Percentiles rank a stretch among this genome's conserved stretches.
Conservation (phyloP, 2,888 invertebrate species). For the Pristionchus japonicus region DNA sequence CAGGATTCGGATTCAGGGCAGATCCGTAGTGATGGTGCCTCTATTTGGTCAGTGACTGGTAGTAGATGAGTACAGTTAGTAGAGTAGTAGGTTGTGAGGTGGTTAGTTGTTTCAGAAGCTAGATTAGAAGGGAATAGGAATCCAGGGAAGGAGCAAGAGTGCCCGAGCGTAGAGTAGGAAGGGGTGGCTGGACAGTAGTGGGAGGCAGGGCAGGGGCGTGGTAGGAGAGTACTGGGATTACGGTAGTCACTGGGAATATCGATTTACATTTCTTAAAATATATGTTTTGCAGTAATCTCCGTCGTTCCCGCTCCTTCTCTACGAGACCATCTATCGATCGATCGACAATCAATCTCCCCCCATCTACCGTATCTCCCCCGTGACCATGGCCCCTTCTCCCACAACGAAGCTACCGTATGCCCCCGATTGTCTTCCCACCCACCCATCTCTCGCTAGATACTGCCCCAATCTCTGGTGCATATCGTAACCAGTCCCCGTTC, state of each 20-base stretch:
- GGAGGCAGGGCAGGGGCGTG: not conserved
- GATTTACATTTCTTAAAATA: too few species aligned
- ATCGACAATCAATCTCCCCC: slow-evolving; percentile 17
- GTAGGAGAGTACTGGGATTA: not conserved
- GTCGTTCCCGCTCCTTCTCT: not conserved
- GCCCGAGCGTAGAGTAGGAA: not conserved
- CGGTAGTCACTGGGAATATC: not conserved
- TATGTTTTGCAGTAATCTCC: not conserved
- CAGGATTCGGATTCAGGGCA: too few species aligned
- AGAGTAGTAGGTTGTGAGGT: not conserved
- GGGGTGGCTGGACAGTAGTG: too few species aligned
- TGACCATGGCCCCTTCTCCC: not conserved
- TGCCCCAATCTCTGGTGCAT: slow-evolving; percentile 13
- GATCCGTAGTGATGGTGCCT: not conserved
- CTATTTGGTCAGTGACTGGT: not conserved
- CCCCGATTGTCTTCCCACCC: not conserved
- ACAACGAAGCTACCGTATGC: not conserved
- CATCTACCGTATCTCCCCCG: not conserved
- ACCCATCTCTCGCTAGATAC: not conserved
- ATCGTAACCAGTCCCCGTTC: not conserved
- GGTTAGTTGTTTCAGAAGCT: not conserved
- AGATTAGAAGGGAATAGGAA: not conserved
- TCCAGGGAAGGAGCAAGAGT: not conserved
- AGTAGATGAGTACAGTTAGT: not conserved
- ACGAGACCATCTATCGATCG: not conserved